Conservation (phyloP, 2,113 vertebrate genomes). For the Nansenia antarctica region DNA sequence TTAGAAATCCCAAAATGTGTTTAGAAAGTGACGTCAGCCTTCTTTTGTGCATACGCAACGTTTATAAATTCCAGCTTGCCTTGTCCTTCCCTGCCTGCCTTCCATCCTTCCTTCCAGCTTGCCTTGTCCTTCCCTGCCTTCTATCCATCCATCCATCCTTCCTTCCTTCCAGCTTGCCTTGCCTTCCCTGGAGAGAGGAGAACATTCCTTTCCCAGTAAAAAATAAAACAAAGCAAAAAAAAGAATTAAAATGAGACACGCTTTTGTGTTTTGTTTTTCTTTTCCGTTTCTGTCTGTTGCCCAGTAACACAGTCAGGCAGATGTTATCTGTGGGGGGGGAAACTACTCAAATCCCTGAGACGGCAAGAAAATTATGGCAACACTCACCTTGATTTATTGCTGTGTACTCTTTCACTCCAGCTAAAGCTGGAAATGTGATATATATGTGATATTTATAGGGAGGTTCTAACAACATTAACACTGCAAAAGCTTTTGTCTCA, state of each 20-base stretch:
- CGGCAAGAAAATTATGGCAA: constrained; percentile 5
- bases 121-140: not conserved
- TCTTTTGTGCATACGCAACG: no score
- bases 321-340: not conserved
- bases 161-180: not conserved
- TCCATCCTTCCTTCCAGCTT: no score
- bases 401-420: not conserved
- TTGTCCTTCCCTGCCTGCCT: no score
- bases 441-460: not conserved
- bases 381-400: not conserved
- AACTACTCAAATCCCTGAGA: constrained; percentile 6
- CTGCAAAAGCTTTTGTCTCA: constrained; percentile 1
- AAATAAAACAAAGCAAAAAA: constrained; percentile 50
- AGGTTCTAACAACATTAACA: not conserved
- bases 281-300: constrained; percentile 22
- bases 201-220: constrained; percentile 29
- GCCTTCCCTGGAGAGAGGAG: constrained; percentile 46
- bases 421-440: not conserved
- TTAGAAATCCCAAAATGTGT: no score
- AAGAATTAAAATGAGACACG: constrained; percentile 43
- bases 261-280: no score
- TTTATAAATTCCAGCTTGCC: no score
- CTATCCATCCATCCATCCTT: not conserved
- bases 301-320: constrained; percentile 11
- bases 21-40: no score